Conservation (phyloP, 2,888 invertebrate species). For the Microplitis manilae region DNA sequence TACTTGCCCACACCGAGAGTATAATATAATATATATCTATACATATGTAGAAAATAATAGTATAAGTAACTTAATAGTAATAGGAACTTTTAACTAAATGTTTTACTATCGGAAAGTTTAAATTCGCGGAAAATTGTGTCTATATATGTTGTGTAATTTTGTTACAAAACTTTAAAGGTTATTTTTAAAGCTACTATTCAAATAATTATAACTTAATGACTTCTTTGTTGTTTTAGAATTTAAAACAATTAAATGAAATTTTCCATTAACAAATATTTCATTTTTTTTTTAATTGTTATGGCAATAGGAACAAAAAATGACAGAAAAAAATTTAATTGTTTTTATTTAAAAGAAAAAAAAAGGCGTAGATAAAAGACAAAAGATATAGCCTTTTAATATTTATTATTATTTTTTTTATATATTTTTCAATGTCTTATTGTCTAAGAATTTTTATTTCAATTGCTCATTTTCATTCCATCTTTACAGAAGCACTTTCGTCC, state of each 20-base stretch:
- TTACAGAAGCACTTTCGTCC: background rate
- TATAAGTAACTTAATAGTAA: background rate
- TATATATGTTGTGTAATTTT: background rate
- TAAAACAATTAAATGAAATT: too few species aligned
- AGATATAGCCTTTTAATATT: slow-evolving; percentile 40
- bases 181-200: background rate
- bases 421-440: slow-evolving; percentile 41
- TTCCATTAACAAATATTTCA: too few species aligned
- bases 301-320: too few species aligned
- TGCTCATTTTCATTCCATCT: slow-evolving; percentile 17
- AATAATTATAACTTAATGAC: background rate
- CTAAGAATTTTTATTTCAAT: slow-evolving; percentile 48
- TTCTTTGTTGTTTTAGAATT: background rate
- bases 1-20: background rate
- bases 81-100: background rate
- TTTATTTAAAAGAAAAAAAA: background rate
- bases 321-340: background rate
- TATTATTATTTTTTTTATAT: slow-evolving; percentile 30
- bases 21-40: background rate
- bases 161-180: background rate
- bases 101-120: slow-evolving; percentile 40
- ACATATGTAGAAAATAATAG: background rate
- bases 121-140: slow-evolving; percentile 18
- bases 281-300: too few species aligned
- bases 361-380: slow-evolving; percentile 18